These are phyloP conservation scores for human (Homo sapiens) DNA, from an alignment of 2,113 vertebrate species.

Conservation along the genomic window DNA sequence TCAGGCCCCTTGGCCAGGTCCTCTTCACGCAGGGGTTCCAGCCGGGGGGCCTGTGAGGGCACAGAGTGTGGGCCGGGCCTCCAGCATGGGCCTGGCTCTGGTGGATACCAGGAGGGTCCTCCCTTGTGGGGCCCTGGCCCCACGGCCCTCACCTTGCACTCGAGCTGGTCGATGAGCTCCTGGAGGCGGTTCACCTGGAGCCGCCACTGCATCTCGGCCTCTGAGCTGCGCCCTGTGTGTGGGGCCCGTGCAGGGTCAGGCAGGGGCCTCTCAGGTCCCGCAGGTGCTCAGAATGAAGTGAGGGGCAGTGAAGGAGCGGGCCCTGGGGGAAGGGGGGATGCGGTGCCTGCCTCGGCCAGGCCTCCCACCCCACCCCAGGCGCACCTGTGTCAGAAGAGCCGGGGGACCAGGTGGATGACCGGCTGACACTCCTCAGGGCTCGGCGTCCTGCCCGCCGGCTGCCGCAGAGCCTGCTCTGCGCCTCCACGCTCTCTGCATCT, in stretches of 20 bases:
- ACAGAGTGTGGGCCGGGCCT: background rate
- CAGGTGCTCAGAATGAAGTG: background rate
- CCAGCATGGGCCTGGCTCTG: background rate
- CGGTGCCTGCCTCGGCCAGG: background rate
- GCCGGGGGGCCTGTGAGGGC: conserved; percentile 86
- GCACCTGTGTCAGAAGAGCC: conserved; percentile 89
- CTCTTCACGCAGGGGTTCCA: conserved; percentile 93
- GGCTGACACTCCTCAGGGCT: conserved; percentile 86
- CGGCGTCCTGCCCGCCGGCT: conserved; percentile 88
- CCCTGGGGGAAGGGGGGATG: too few relatives aligned
- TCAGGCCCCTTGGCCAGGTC: conserved; percentile 85
- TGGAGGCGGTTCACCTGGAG: conserved; percentile 95
- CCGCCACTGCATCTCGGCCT: conserved; percentile 91
- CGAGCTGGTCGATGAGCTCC: conserved; percentile 95
- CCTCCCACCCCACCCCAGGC: conserved; percentile 65
- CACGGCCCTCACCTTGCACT: conserved; percentile 89
- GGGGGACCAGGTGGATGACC: conserved; percentile 87
- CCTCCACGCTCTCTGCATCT: conserved; percentile 64
- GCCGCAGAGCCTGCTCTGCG: conserved; percentile 49
- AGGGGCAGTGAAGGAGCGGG: background rate
- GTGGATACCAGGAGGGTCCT: background rate
- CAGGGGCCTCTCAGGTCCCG: background rate
- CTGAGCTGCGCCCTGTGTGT: conserved; percentile 84
- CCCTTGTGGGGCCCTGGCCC: background rate
- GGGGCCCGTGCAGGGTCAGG: background rate